Base-by-base conservation (phyloP, 2,797 vertebrate species). In the Crenuchus spilurus region DNA sequence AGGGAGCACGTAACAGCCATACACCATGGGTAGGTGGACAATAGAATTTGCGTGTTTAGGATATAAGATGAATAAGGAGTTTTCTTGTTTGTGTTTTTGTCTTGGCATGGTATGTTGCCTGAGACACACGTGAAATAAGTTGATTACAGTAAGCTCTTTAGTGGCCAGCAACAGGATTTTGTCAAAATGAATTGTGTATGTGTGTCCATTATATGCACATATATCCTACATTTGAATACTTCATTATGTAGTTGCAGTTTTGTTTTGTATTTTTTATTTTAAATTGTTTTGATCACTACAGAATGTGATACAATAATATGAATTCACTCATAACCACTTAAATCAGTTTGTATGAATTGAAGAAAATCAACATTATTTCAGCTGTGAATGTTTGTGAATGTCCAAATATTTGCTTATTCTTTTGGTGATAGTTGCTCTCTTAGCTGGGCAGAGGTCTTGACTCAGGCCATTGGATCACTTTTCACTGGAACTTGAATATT, bases 391-490 rank as follows among this genome's bases (percentile, higher is more conserved):
- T n/a, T n/a, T n/a, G n/a, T n/a, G n/a, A n/a, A n/a, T n/a, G n/a
- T n/a, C n/a, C n/a, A n/a, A n/a, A n/a, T n/a, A n/a, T n/a, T n/a
- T n/a, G n/a, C n/a, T n/a, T n/a, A n/a, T n/a, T n/a, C n/a, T n/a
- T n/a, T n/a, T n/a, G n/a, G n/a, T 57, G 81, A 48, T 31, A 74
- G 65, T 80, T 78, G 76, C 26, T 14, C 87, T 77, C 82, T 70
- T 22, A 2, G 87, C 78, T 74, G 83, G 75, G 90, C 91, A 89
- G 90, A 91, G 87, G 90, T 86, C 89, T 91, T 92, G 93, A 93
- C 91, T 88, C 86, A 88, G 89, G 91, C 90, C 88, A 88, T 86
- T 81, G 87, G 95, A 96, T 99, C 92, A 41, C 85, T 94, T 97
- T 97, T 87, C 91, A 90, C 82, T 80, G 84, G 83, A 92, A 86